These are phyloP conservation scores for Tetranychus cinnabarinus DNA, from an alignment of 1,140 invertebrate species.

Conservation along the genomic window DNA sequence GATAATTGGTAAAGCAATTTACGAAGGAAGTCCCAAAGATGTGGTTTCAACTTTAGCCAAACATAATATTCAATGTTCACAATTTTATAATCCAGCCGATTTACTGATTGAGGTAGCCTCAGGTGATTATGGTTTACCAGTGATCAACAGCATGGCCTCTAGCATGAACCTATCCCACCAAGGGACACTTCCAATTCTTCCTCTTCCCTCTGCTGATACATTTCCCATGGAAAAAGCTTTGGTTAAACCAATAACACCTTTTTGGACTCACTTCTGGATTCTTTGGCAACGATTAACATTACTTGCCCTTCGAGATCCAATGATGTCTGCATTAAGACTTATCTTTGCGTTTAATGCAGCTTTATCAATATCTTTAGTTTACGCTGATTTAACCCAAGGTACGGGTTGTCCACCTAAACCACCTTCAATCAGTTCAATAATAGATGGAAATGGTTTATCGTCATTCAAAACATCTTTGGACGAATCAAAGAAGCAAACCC, in stretches of 20 bases:
- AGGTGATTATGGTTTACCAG: not conserved
- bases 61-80: not conserved
- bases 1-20: not conserved
- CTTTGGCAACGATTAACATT: not conserved
- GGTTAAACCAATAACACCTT: not conserved
- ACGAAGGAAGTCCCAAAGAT: slow-evolving; percentile 1
- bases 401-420: too few species aligned
- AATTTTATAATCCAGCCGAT: slow-evolving; percentile 5
- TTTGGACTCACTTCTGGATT: not conserved
- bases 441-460: too few species aligned
- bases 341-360: too few species aligned
- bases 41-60: not conserved
- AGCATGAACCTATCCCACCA: not conserved
- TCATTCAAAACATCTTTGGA: too few species aligned
- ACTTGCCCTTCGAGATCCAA: not conserved
- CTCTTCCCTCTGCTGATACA: not conserved
- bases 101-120: slow-evolving; percentile 2
- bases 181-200: not conserved
- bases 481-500: too few species aligned
- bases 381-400: too few species aligned
- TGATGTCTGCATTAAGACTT: not conserved
- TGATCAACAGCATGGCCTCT: not conserved
- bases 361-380: too few species aligned
- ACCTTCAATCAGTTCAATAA: too few species aligned
- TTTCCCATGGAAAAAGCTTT: not conserved